Evolutionary conservation across 2,888 invertebrate species (phyloP).

Genomic region (Pollenia griseotomentosa): DNA sequence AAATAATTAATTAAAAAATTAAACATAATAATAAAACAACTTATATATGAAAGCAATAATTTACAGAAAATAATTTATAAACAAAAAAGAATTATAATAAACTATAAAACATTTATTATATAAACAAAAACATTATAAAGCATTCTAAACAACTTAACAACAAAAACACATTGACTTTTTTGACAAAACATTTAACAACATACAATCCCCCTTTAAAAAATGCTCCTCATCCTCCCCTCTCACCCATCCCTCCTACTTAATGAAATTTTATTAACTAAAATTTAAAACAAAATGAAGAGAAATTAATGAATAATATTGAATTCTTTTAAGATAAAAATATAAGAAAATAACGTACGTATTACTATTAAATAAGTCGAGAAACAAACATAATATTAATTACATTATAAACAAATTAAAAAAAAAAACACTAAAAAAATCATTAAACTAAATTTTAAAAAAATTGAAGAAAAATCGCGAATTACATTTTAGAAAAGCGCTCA

Average conservation of each 20-base stretch:
- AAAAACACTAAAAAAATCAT: slow-evolving; percentile 34
- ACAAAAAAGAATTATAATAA: slow-evolving; percentile 34
- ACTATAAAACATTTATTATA: slow-evolving; percentile 39
- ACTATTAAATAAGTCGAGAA: slow-evolving; percentile 68
- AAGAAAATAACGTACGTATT: slow-evolving; percentile 66
- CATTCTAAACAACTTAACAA: slow-evolving; percentile 38
- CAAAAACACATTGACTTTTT: too few relatives aligned
- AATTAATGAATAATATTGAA: slow-evolving; percentile 55
- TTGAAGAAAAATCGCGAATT: neutral
- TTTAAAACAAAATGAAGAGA: slow-evolving; percentile 12
- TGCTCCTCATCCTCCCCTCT: neutral
- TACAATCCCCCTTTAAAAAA: neutral
- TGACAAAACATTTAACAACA: slow-evolving; percentile 29
- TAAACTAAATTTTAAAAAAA: neutral
- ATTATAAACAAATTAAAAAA: slow-evolving; percentile 21
- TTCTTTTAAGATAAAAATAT: slow-evolving; percentile 67
- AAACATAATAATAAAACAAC: slow-evolving; percentile 58
- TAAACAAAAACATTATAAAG: slow-evolving; percentile 28
- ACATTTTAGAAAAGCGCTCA: neutral
- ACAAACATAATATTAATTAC: slow-evolving; percentile 56
- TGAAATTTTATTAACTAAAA: slow-evolving; percentile 57
- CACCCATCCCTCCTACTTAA: slow-evolving; percentile 15
- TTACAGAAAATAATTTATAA: slow-evolving; percentile 52
- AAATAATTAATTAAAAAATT: slow-evolving; percentile 30
- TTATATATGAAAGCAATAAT: slow-evolving; percentile 73